These are phyloP conservation scores for Clanis bilineata DNA, from an alignment of 2,888 invertebrate species.

Conservation along the genomic window DNA sequence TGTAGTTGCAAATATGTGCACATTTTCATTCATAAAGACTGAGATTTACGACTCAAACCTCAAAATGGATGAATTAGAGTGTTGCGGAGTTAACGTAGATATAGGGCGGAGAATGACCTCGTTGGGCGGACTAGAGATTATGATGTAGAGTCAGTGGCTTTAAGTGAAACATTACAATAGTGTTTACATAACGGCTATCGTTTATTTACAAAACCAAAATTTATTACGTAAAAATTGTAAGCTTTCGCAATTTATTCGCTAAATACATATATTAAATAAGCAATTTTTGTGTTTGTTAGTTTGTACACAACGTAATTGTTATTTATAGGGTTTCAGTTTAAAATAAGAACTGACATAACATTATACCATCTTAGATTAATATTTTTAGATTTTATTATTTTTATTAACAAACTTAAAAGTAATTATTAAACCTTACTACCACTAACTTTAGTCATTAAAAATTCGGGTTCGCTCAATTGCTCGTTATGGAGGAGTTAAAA, in stretches of 20 bases:
- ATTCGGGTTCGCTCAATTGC: background rate
- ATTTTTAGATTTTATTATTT: too few species aligned
- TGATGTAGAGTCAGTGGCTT: background rate
- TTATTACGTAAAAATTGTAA: too few species aligned
- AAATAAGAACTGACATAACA: background rate
- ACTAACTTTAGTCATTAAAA: background rate
- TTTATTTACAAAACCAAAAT: too few species aligned
- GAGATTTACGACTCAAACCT: slow-evolving; percentile 25
- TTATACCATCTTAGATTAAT: background rate
- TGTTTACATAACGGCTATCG: background rate
- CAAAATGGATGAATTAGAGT: slow-evolving; percentile 41
- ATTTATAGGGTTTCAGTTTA: too few species aligned
- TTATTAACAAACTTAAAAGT: too few species aligned
- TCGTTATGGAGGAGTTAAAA: background rate
- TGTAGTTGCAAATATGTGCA: slow-evolving; percentile 14
- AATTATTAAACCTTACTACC: background rate
- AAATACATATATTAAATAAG: too few species aligned
- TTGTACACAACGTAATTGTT: too few species aligned
- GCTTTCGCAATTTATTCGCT: too few species aligned
- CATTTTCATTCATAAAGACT: slow-evolving; percentile 47
- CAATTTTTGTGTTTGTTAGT: too few species aligned
- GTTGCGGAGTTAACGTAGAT: slow-evolving; percentile 52
- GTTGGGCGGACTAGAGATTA: slow-evolving; percentile 38
- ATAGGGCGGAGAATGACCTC: slow-evolving; percentile 60
- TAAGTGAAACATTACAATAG: background rate